Percentiles rank a stretch among this genome's conserved stretches.
phyloP scores from a whole-genome alignment of 2,113 vertebrate species.

The Balaenoptera acutorostrata region DNA sequence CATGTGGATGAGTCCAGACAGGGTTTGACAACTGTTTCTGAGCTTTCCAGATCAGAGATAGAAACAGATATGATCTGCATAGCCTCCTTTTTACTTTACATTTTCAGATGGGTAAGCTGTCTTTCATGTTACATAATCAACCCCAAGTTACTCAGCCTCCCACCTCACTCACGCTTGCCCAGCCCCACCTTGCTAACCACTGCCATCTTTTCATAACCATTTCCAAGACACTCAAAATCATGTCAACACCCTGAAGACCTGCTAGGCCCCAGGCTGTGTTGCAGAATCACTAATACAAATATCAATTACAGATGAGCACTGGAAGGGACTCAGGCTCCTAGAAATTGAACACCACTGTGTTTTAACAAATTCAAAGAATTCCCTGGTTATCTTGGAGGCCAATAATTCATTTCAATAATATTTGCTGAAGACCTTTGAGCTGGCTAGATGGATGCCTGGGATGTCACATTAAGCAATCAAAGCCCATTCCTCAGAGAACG shows the following conservation, averaged over 20 bases:
- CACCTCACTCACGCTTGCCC: background rate
- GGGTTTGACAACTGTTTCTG: constrained; percentile 45
- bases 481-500: background rate
- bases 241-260: background rate
- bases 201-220: background rate
- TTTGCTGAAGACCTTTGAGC: background rate
- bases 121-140: constrained; percentile 23
- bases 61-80: constrained; percentile 46
- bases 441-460: background rate
- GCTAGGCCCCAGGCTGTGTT: background rate
- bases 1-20: constrained; percentile 18
- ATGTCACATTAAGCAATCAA: background rate
- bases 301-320: background rate
- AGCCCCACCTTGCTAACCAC: background rate
- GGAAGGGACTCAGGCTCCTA: background rate
- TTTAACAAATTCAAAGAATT: background rate
- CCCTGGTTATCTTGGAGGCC: background rate
- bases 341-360: background rate
- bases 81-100: background rate
- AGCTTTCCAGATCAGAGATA: constrained; percentile 54
- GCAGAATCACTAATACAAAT: background rate
- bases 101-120: constrained; percentile 14
- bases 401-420: background rate
- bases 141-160: background rate
- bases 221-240: background rate